Evolutionary conservation across 2,797 vertebrate genomes (phyloP).

Genomic region (Amphiprion clarkii): DNA sequence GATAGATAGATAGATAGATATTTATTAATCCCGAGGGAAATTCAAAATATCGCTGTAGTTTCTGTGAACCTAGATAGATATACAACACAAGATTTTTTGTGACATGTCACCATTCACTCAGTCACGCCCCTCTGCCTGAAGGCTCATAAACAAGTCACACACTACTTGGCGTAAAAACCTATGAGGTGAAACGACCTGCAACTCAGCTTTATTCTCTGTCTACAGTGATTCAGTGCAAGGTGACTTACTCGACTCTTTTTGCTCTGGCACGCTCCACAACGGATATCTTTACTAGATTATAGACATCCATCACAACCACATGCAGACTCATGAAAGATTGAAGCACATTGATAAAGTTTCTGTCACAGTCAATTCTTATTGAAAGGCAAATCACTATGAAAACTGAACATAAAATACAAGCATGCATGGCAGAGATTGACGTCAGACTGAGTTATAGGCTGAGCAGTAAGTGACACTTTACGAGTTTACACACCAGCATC

Average conservation of each 20-base stretch:
- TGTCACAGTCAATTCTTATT: constrained; percentile 25
- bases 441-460: background rate
- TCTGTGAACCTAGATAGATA: background rate
- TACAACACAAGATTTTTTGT: background rate
- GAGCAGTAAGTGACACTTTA: background rate
- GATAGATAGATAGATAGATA: no score
- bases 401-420: constrained; percentile 15
- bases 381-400: constrained; percentile 7
- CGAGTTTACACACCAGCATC: no score
- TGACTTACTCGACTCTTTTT: constrained; percentile 45
- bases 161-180: constrained; percentile 14
- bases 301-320: constrained; percentile 31
- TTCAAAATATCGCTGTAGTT: background rate
- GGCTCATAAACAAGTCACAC: constrained; percentile 27
- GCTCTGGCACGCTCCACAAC: constrained; percentile 17
- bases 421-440: background rate
- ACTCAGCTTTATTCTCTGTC: constrained; percentile 28
- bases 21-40: no score
- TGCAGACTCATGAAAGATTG: constrained; percentile 11
- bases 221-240: constrained; percentile 52
- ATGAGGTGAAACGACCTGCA: constrained; percentile 39
- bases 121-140: constrained; percentile 12
- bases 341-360: constrained; percentile 26
- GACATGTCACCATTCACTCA: constrained; percentile 1
- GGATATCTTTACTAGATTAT: constrained; percentile 26